phyloP scores from a whole-genome alignment of 2,888 invertebrate genomes.

The Eupelmus urozonus region DNA sequence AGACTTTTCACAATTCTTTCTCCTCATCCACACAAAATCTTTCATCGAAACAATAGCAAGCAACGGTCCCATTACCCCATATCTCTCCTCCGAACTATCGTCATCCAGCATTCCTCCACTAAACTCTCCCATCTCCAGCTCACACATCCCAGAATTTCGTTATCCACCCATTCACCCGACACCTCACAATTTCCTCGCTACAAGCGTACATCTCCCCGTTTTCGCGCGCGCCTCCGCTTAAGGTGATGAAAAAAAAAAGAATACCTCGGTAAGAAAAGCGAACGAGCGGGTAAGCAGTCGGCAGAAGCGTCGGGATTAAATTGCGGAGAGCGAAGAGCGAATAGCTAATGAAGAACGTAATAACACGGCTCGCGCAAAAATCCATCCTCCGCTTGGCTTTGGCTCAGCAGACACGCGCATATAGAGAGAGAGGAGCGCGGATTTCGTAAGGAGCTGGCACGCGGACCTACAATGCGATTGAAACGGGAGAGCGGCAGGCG shows the following conservation, averaged over 20 bases:
- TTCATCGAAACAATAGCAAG: no score
- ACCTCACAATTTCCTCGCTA: background rate
- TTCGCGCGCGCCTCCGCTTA: background rate
- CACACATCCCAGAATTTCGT: no score
- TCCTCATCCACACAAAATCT: no score
- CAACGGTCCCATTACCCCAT: no score
- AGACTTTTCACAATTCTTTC: no score
- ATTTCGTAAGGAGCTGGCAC: background rate
- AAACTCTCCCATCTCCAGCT: no score
- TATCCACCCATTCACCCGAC: no score
- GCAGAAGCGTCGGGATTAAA: background rate
- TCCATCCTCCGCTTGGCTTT: background rate
- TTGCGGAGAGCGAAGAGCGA: conserved; percentile 21
- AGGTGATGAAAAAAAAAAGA: conserved; percentile 7
- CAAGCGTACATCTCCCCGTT: background rate
- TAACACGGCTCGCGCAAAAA: conserved; percentile 39
- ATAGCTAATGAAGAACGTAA: conserved; percentile 52
- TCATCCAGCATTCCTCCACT: no score
- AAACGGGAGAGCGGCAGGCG: background rate
- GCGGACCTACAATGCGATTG: conserved; percentile 39
- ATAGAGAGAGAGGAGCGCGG: background rate
- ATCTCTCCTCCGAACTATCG: no score
- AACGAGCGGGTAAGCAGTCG: no score
- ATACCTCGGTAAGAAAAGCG: background rate
- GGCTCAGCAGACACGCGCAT: background rate